Conservation (phyloP, 2,888 invertebrate species). For the Erebia epiphron region DNA sequence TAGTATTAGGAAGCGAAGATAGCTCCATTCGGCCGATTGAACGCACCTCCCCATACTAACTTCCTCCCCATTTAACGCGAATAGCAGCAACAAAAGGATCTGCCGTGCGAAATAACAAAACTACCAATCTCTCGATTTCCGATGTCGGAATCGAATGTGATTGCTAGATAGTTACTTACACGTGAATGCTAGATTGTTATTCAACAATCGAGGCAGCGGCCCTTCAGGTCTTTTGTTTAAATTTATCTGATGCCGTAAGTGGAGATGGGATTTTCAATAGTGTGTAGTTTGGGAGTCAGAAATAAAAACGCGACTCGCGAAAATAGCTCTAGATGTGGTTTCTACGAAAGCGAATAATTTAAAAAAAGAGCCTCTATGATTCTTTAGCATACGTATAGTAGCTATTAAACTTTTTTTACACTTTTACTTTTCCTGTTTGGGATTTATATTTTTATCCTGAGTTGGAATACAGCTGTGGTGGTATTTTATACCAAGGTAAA, state of each 20-base stretch:
- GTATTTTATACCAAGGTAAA: too few species aligned
- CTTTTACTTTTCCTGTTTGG: too few species aligned
- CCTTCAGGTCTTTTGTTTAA: slow-evolving; percentile 19
- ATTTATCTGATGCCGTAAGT: slow-evolving; percentile 1
- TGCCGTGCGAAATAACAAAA: slow-evolving; percentile 80
- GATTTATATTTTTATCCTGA: too few species aligned
- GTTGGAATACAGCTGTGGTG: too few species aligned
- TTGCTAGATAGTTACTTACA: slow-evolving; percentile 6
- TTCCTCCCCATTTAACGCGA: slow-evolving; percentile 81
- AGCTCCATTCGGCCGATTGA: slow-evolving; percentile 77
- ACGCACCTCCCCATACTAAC: slow-evolving; percentile 76
- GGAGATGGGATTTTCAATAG: not conserved
- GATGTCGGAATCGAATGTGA: slow-evolving; percentile 38
- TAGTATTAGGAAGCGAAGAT: slow-evolving; percentile 80
- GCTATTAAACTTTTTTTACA: too few species aligned
- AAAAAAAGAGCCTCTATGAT: too few species aligned
- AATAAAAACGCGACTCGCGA: too few species aligned
- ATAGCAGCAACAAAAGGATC: slow-evolving; percentile 79
- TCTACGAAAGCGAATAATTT: too few species aligned
- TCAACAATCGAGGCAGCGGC: slow-evolving; percentile 8
- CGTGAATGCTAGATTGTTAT: slow-evolving; percentile 2
- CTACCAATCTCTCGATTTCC: slow-evolving; percentile 68
- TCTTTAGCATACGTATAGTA: too few species aligned
- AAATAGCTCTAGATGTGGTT: too few species aligned
- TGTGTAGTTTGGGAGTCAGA: too few species aligned